These are phyloP conservation scores for Synergus japonicus DNA, from an alignment of 2,888 invertebrate genomes.

Conservation along the genomic window DNA sequence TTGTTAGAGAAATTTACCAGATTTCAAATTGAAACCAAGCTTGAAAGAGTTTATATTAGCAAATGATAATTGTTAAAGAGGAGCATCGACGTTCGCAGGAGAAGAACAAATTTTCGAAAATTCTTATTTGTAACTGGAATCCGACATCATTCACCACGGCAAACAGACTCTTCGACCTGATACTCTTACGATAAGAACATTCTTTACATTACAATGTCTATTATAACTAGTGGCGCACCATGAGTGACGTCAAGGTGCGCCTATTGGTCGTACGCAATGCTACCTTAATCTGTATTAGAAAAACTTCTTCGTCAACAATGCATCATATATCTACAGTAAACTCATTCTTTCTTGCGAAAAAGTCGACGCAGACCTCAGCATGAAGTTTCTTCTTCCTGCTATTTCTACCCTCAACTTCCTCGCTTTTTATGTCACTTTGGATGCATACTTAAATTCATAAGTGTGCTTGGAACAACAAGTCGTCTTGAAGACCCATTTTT, in stretches of 20 bases:
- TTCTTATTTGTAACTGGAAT: slow-evolving; percentile 10
- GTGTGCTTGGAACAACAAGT: slow-evolving; percentile 16
- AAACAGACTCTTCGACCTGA: slow-evolving; percentile 69
- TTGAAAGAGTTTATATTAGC: neutral
- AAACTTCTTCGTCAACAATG: slow-evolving; percentile 73
- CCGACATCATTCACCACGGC: slow-evolving; percentile 60
- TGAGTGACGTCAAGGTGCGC: slow-evolving; percentile 65
- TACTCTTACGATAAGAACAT: slow-evolving; percentile 70
- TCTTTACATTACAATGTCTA: slow-evolving; percentile 71
- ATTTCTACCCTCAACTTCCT: slow-evolving; percentile 23
- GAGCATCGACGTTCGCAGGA: slow-evolving; percentile 30
- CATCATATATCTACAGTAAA: slow-evolving; percentile 73
- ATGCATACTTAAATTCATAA: slow-evolving; percentile 36
- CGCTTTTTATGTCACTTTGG: slow-evolving; percentile 41
- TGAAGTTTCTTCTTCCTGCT: slow-evolving; percentile 17
- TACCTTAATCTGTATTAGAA: slow-evolving; percentile 74
- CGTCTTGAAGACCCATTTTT: slow-evolving; percentile 24
- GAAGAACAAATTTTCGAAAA: slow-evolving; percentile 7
- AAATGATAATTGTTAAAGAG: neutral
- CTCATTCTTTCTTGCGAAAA: slow-evolving; percentile 62
- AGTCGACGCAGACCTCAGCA: slow-evolving; percentile 10
- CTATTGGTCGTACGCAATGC: slow-evolving; percentile 76
- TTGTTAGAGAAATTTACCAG: neutral
- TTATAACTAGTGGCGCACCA: slow-evolving; percentile 66
- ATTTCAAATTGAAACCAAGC: neutral